Percentiles rank a stretch among this genome's conserved stretches.
phyloP scores from a whole-genome alignment of 2,113 vertebrate genomes.

The Podarcis raffonei region DNA sequence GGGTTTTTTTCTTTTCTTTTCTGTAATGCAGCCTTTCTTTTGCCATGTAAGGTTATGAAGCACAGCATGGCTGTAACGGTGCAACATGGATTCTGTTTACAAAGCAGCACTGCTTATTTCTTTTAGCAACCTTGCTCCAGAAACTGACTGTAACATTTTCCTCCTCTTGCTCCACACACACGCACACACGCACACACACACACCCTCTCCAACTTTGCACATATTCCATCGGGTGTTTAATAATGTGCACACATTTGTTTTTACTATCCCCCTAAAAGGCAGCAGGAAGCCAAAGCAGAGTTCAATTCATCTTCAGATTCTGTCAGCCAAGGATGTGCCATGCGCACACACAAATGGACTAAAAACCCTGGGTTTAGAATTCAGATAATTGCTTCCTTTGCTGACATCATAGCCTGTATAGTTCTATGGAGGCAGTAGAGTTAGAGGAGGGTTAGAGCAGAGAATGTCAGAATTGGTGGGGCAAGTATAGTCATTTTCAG shows the following conservation, averaged over 20 bases:
- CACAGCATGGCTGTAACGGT: neutral
- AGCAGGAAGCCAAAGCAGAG: neutral
- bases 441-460: neutral
- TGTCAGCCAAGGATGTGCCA: neutral
- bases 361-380: neutral
- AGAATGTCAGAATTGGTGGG: neutral
- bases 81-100: slow-evolving; percentile 15
- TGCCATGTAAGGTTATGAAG: slow-evolving; percentile 33
- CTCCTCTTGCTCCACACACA: neutral
- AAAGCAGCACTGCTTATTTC: neutral
- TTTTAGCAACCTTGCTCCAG: neutral
- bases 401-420: neutral
- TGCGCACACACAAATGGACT: neutral
- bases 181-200: too few relatives aligned
- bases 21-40: slow-evolving; percentile 12
- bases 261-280: neutral
- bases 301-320: neutral
- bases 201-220: neutral
- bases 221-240: neutral
- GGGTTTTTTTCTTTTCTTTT: neutral
- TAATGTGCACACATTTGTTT: neutral
- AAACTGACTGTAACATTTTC: neutral
- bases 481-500: neutral
- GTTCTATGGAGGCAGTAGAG: neutral
- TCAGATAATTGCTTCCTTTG: neutral